These are phyloP conservation scores for Parnassius smintheus DNA, from an alignment of 2,888 invertebrate species.

Conservation along the genomic window DNA sequence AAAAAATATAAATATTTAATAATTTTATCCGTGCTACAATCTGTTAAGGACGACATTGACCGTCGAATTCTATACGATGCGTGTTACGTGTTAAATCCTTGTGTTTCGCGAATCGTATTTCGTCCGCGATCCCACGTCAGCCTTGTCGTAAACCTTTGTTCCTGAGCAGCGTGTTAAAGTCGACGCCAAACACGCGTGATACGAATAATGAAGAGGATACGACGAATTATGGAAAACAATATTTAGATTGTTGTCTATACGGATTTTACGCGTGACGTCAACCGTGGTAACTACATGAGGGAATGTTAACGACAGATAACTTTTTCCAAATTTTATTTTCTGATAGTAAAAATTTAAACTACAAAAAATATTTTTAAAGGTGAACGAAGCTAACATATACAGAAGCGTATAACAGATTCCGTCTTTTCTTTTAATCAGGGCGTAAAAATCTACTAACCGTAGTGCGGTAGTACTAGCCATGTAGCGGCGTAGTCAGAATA, in stretches of 20 bases:
- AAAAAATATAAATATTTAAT: too few species aligned
- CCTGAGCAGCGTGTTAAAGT: conserved; percentile 23
- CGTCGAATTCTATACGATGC: conserved; percentile 9
- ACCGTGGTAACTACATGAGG: neutral
- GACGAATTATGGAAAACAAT: conserved; percentile 29
- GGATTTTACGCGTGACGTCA: conserved; percentile 19
- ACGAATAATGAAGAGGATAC: conserved; percentile 22
- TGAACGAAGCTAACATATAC: too few species aligned
- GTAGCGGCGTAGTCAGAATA: too few species aligned
- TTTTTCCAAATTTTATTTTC: too few species aligned
- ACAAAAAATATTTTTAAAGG: too few species aligned
- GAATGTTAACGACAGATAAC: conserved; percentile 9
- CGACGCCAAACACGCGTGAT: conserved; percentile 26
- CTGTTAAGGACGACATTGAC: conserved; percentile 21
- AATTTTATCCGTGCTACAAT: conserved; percentile 2
- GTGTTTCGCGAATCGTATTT: conserved; percentile 21
- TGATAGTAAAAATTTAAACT: too few species aligned
- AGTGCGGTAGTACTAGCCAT: too few species aligned
- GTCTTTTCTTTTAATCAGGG: too few species aligned
- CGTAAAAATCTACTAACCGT: too few species aligned
- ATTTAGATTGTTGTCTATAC: conserved; percentile 27
- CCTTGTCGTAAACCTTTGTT: conserved; percentile 24
- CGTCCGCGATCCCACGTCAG: conserved; percentile 13
- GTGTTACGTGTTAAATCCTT: conserved; percentile 8
- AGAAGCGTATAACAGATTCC: too few species aligned